These are phyloP conservation scores for Seriola aureovittata DNA, from an alignment of 2,113 vertebrate species.

Conservation along the genomic window DNA sequence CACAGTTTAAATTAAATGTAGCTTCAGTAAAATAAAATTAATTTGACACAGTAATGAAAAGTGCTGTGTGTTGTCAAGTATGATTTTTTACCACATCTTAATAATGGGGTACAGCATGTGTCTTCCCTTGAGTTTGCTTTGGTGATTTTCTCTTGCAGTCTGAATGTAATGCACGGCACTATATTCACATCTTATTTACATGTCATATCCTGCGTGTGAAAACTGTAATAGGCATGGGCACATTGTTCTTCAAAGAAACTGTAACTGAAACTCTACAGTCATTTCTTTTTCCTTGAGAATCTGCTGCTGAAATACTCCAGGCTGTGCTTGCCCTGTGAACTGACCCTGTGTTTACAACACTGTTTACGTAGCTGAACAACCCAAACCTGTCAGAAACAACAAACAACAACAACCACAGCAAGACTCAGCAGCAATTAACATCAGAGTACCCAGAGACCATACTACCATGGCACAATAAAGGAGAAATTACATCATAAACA, in stretches of 20 bases:
- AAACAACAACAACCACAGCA: constrained; percentile 41
- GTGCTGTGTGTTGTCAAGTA: background rate
- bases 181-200: constrained; percentile 1
- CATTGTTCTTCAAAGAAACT: constrained; percentile 4
- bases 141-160: background rate
- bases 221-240: constrained; percentile 2
- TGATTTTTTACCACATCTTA: background rate
- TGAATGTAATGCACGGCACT: background rate
- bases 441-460: constrained; percentile 46
- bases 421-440: constrained; percentile 65
- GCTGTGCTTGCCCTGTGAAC: constrained; percentile 33
- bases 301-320: constrained; percentile 20
- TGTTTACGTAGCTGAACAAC: constrained; percentile 50
- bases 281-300: constrained; percentile 55
- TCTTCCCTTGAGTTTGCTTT: background rate
- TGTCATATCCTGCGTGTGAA: constrained; percentile 8
- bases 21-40: background rate
- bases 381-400: constrained; percentile 64
- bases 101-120: background rate
- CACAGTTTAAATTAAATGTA: background rate
- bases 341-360: constrained; percentile 54
- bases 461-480: constrained; percentile 35
- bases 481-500: constrained; percentile 67
- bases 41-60: background rate
- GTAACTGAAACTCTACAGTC: background rate